Evolutionary conservation across 2,888 invertebrate genomes (phyloP).

Genomic region (Calliphora vomitoria): DNA sequence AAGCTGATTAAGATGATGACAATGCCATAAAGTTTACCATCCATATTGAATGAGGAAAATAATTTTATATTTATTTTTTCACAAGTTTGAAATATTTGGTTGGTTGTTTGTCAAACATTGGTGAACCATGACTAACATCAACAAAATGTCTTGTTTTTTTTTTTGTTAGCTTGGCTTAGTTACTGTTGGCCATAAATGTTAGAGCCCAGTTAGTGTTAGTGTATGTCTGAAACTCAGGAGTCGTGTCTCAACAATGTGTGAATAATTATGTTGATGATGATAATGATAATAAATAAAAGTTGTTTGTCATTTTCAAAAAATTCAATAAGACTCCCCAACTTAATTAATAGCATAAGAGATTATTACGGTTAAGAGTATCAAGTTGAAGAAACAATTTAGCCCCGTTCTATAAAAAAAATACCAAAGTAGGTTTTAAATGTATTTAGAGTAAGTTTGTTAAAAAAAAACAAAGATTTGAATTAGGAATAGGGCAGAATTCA

Average conservation of each 20-base stretch:
- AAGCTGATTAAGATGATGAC: constrained; percentile 52
- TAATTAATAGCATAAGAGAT: constrained; percentile 31
- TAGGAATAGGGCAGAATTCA: too few species aligned
- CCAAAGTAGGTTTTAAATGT: too few species aligned
- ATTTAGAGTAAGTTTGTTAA: too few species aligned
- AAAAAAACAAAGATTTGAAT: too few species aligned
- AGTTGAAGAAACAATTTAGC: not conserved
- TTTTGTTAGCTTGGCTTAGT: not conserved
- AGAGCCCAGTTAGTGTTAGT: not conserved
- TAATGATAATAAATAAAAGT: constrained; percentile 26
- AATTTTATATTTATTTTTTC: not conserved
- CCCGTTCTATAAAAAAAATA: not conserved
- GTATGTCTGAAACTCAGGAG: not conserved
- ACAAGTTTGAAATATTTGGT: constrained; percentile 35
- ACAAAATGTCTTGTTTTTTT: too few species aligned
- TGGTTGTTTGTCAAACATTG: constrained; percentile 1
- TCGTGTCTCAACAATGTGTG: constrained; percentile 36
- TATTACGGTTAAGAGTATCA: not conserved
- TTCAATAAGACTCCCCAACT: constrained; percentile 1
- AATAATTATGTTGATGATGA: constrained; percentile 50
- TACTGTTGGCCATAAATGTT: not conserved
- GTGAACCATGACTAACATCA: not conserved
- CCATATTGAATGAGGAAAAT: not conserved
- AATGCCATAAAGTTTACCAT: not conserved
- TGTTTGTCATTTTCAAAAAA: constrained; percentile 22